Evolutionary conservation across 2,888 invertebrate species (phyloP), one percentile per base, ranked within the genome.

Genomic region (Mactromeris polynyma): DNA sequence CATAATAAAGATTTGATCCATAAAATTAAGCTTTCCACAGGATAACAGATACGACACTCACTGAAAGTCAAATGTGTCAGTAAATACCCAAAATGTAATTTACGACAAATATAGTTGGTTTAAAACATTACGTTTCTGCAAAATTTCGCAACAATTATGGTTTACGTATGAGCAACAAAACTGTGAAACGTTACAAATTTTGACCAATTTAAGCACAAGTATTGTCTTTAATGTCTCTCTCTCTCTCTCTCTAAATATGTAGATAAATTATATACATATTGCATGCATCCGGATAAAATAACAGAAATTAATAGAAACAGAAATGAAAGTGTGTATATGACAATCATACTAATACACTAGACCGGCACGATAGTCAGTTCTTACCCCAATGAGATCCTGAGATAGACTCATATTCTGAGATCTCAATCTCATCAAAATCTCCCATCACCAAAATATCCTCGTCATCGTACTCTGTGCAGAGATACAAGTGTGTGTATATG

Each of bases 401-500:
- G 77, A 90, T 85, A 38, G 92, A 92, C 26, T 92, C 92, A 81
- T 87, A 91, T 14, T 89, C 91, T 4, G 89, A 81, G 54, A 91
- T 88, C 85, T 89, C 90, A 64, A 88, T 51, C 87, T 91, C 91
- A 51, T 87, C 87, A 92, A 91, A 92, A 83, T 92, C 91, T 85
- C 90, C 92, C 90, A 85, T 90, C 92, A 92, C 92, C 92, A 90
- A 58, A 85, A 92, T 88, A 26, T 88, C 91, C 58, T 91, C 92
- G 40, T 90, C 84, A 26, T 90, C 85, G 40, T 46, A 86, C 33
- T 86, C 86, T 86, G 86, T 81, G 77, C 80, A 81, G 82, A 86
- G 82, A 81, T 81, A 82, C 42, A 84, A 31, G 38, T 51, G 81
- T 82, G 64, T 69, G 73, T 46, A 42, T 42, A 83, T 31, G 19